Base-by-base conservation (phyloP, 1,140 invertebrate species). In the Atta colombica region DNA sequence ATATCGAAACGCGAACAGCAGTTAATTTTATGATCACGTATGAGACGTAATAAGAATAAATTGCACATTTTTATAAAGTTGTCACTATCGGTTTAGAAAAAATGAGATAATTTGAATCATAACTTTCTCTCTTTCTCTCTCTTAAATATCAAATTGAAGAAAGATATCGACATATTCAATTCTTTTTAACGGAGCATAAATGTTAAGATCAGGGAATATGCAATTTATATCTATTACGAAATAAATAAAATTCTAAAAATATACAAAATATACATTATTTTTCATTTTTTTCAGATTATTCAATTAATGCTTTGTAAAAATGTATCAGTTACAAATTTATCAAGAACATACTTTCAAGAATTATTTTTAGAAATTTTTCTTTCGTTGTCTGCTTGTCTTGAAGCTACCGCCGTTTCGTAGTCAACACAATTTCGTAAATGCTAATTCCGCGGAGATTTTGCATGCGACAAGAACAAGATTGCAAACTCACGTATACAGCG, bases 401-500 rank as follows among this genome's bases (percentile, higher is more conserved):
- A 55, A 53, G 63, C 35, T 39, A 39, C 14, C 3, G 49, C 45
- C 49, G 58, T 55, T 80, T 14, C 14, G n/a, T 18, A 68, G 49
- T 35, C 21, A 55, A 49, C 65, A 39, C 77, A 81, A 55, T 81
- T 81, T 71, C 49, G 31, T 14, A 4, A 69, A 81, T 71, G 65
- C 49, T 55, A 58, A 74, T 82, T 74, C 18, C 25, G 25, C 18
- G 2, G 35, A 60, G 12, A 72, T 74, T 82, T 55, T n/a, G 69
- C 63, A 55, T 69, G 60, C 66, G 16, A 58, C 39, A 63, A 84
- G 39, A 61, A 81, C 16, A 16, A 74, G 45, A 49, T 63, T 75
- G 69, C 55, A 55, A 61, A 95, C 96, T 96, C 94, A 98, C 98
- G 97, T 98, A 96, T 98, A 98, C 60, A 98, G 95, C 14, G 98